Evolutionary conservation across 2,113 vertebrate species (phyloP).

Genomic region (Tragulus kanchil): DNA sequence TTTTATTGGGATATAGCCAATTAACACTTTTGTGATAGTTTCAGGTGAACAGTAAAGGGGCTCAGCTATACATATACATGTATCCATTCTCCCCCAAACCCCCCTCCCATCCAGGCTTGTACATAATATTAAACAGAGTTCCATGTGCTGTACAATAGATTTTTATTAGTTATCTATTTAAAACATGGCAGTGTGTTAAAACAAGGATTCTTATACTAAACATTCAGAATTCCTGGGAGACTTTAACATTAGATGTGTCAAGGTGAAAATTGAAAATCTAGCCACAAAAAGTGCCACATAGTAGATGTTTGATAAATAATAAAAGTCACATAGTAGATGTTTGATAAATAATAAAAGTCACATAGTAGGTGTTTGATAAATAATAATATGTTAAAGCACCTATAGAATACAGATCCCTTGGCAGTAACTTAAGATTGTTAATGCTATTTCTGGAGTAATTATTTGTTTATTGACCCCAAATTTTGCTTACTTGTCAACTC

Average conservation of each 20-base stretch:
- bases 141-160: too few relatives aligned
- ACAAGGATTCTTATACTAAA: neutral
- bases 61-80: too few relatives aligned
- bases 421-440: neutral
- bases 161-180: too few relatives aligned
- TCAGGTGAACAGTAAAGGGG: too few relatives aligned
- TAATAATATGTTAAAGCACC: neutral
- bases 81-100: too few relatives aligned
- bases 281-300: neutral
- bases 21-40: too few relatives aligned
- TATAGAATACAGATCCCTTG: neutral
- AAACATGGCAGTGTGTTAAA: too few relatives aligned
- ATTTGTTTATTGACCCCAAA: neutral
- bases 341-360: neutral
- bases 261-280: neutral
- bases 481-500: neutral
- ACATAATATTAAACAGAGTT: too few relatives aligned
- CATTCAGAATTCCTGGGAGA: neutral
- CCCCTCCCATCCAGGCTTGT: too few relatives aligned
- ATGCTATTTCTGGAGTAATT: slow-evolving; percentile 14
- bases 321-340: neutral
- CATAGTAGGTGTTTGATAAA: slow-evolving; percentile 11
- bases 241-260: neutral
- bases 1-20: too few relatives aligned
- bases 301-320: neutral